phyloP scores from a whole-genome alignment of 2,797 vertebrate species.

The Enteromius viviparus region DNA sequence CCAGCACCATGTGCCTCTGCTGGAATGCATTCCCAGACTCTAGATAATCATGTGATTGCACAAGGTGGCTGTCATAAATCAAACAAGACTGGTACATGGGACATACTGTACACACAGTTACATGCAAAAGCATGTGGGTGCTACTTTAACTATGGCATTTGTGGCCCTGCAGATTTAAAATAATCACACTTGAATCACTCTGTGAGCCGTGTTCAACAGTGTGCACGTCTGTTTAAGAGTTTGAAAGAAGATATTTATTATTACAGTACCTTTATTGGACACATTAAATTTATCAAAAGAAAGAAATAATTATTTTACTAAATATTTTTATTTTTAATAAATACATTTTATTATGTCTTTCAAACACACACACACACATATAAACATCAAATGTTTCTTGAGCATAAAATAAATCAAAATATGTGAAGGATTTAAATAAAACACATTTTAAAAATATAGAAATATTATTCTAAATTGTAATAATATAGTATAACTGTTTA shows the following conservation, averaged over 20 bases:
- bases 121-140: background rate
- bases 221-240: background rate
- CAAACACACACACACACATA: too few relatives aligned
- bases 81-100: background rate
- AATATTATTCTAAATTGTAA: background rate
- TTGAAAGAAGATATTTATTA: background rate
- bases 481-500: background rate
- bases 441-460: too few relatives aligned
- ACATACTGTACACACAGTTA: background rate
- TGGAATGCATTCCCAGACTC: slow-evolving; percentile 41
- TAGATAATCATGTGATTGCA: slow-evolving; percentile 42
- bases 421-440: background rate
- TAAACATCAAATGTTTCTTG: too few relatives aligned
- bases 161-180: background rate
- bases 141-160: background rate
- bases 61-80: slow-evolving; percentile 32
- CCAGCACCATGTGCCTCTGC: background rate
- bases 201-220: background rate
- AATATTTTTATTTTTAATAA: background rate
- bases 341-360: background rate
- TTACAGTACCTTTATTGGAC: background rate
- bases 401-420: too few relatives aligned
- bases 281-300: background rate
- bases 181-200: background rate
- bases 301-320: background rate